Percentiles rank a stretch among this genome's conserved stretches.
Conservation (phyloP, 1,140 invertebrate species). For the Orchestia grillus region DNA sequence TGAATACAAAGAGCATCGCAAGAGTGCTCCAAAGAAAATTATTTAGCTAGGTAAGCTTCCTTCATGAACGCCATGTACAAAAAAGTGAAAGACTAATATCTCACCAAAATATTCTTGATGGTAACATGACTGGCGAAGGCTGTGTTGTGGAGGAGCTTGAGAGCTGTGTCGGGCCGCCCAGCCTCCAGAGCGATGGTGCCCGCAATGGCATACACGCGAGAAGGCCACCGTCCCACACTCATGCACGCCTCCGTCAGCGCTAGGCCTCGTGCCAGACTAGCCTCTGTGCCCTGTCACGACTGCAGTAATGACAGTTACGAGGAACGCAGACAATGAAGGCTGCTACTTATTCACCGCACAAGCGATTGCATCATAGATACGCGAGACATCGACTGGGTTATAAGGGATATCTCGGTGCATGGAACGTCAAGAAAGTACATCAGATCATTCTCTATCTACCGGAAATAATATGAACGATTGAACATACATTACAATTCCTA, state of each 20-base stretch:
- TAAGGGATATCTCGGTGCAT: no score
- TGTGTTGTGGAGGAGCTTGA: constrained; percentile 12
- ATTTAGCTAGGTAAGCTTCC: neutral
- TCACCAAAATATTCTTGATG: neutral
- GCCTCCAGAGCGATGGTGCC: neutral
- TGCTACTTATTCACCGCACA: no score
- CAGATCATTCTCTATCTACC: no score
- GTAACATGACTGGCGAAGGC: neutral
- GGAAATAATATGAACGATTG: no score
- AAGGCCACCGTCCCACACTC: neutral
- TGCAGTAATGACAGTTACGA: neutral
- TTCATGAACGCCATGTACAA: neutral
- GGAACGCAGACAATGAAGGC: neutral
- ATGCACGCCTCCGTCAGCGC: neutral
- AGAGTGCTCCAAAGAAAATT: no score
- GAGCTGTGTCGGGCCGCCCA: neutral
- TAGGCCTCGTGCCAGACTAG: neutral
- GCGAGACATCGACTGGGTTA: no score
- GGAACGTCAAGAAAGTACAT: no score
- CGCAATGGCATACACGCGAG: neutral
- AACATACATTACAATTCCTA: no score
- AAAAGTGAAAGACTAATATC: neutral
- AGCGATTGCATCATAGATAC: no score
- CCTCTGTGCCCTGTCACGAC: neutral
- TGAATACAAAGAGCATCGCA: no score